Evolutionary conservation across 1,140 invertebrate genomes (phyloP).

Genomic region (Diachasma alloeum): DNA sequence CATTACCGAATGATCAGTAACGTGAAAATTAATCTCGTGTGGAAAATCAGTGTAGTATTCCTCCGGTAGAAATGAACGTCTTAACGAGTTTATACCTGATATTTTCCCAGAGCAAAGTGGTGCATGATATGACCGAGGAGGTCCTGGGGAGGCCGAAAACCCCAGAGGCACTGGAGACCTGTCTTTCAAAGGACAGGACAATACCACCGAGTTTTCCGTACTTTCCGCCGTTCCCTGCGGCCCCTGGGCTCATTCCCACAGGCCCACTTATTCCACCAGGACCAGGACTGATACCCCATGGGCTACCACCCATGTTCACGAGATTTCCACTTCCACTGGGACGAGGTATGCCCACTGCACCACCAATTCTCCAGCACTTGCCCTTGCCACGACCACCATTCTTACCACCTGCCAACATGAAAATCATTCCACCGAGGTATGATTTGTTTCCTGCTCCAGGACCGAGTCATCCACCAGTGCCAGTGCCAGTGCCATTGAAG

Average conservation of each 20-base stretch:
- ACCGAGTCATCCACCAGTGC: neutral
- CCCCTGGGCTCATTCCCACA: constrained; percentile 72
- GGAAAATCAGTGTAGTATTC: neutral
- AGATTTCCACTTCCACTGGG: constrained; percentile 55
- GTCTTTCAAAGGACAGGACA: constrained; percentile 64
- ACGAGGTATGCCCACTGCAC: constrained; percentile 60
- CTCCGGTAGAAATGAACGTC: neutral
- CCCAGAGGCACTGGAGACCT: constrained; percentile 68
- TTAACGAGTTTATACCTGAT: neutral
- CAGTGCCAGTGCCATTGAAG: neutral
- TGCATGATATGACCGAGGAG: constrained; percentile 48
- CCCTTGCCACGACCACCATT: constrained; percentile 53
- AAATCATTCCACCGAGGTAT: neutral
- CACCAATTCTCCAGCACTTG: constrained; percentile 42
- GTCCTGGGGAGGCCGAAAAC: constrained; percentile 70
- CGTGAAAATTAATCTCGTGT: neutral
- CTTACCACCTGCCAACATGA: constrained; percentile 17
- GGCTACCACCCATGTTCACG: constrained; percentile 46
- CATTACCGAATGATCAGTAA: neutral
- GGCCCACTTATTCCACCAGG: constrained; percentile 51
- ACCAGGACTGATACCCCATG: constrained; percentile 35
- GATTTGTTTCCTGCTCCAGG: constrained; percentile 31
- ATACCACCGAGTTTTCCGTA: constrained; percentile 65
- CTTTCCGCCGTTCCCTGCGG: constrained; percentile 64
- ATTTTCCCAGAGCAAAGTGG: constrained; percentile 47